phyloP scores from a whole-genome alignment of 2,113 vertebrate genomes.

The Orthonyx spaldingii region DNA sequence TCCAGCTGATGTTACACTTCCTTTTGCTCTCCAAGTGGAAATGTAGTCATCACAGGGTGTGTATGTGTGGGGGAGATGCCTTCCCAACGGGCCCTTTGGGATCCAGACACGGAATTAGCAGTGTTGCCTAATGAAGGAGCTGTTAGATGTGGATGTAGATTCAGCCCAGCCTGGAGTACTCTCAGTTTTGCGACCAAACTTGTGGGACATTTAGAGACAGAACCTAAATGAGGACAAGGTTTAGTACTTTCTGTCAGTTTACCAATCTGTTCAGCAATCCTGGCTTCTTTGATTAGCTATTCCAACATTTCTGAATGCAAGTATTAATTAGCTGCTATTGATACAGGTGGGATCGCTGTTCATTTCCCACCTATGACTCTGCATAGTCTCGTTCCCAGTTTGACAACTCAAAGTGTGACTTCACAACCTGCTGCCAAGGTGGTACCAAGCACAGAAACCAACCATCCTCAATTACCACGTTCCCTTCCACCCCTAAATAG shows the following conservation, averaged over 20 bases:
- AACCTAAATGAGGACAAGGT: not conserved
- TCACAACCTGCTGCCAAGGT: not conserved
- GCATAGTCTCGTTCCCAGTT: not conserved
- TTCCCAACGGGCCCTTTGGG: not conserved
- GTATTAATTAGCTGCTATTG: not conserved
- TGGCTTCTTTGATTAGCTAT: not conserved
- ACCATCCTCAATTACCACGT: slow-evolving; percentile 19
- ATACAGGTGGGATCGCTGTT: not conserved
- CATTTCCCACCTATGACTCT: not conserved
- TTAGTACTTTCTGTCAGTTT: not conserved
- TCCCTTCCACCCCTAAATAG: slow-evolving; percentile 40
- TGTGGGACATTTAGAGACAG: not conserved
- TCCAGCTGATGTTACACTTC: not conserved
- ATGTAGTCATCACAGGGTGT: slow-evolving; percentile 20
- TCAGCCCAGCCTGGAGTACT: not conserved
- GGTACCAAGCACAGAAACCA: not conserved
- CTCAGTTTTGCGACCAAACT: not conserved
- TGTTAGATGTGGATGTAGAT: not conserved
- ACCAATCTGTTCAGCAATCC: not conserved
- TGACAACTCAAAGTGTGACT: not conserved
- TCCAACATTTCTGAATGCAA: not conserved
- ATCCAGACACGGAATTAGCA: not conserved
- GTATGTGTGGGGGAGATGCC: not conserved
- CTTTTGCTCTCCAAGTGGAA: slow-evolving; percentile 11
- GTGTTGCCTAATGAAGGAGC: not conserved